Conservation (phyloP, 2,888 invertebrate genomes). For the Andrena minutula region DNA sequence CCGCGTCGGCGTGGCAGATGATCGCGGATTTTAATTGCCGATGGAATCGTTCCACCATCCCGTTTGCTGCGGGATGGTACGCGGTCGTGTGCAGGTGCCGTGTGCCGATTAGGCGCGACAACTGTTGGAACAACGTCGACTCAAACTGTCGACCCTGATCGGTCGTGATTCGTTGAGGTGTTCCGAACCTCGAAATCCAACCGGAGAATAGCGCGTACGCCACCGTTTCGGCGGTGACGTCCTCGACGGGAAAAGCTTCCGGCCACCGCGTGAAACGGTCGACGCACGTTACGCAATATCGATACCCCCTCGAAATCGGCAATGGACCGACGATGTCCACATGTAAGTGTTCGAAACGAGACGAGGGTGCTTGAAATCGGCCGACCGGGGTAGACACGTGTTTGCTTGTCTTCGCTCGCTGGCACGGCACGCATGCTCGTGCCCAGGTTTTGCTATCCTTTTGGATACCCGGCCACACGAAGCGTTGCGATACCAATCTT, state of each 20-base stretch:
- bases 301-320: background rate
- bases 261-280: slow-evolving; percentile 1
- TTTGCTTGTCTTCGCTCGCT: slow-evolving; percentile 73
- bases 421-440: slow-evolving; percentile 73
- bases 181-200: background rate
- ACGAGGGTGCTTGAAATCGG: background rate
- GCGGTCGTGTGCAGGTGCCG: slow-evolving; percentile 32
- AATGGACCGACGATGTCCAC: background rate
- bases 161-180: background rate
- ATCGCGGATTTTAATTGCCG: too few species aligned
- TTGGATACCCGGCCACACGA: slow-evolving; percentile 70
- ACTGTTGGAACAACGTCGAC: background rate
- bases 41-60: too few species aligned
- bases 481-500: slow-evolving; percentile 61
- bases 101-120: background rate
- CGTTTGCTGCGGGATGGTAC: too few species aligned
- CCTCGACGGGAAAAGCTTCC: background rate
- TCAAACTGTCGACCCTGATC: slow-evolving; percentile 20
- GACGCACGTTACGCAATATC: background rate
- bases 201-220: background rate
- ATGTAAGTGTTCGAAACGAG: slow-evolving; percentile 1
- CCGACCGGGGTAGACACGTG: slow-evolving; percentile 58
- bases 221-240: background rate
- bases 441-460: slow-evolving; percentile 72
- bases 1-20: too few species aligned